A percentile compares a stretch with the other conserved stretches of the same genome.
Evolutionary conservation across 2,113 vertebrate genomes (phyloP).

Genomic region (Chroicocephalus ridibundus): DNA sequence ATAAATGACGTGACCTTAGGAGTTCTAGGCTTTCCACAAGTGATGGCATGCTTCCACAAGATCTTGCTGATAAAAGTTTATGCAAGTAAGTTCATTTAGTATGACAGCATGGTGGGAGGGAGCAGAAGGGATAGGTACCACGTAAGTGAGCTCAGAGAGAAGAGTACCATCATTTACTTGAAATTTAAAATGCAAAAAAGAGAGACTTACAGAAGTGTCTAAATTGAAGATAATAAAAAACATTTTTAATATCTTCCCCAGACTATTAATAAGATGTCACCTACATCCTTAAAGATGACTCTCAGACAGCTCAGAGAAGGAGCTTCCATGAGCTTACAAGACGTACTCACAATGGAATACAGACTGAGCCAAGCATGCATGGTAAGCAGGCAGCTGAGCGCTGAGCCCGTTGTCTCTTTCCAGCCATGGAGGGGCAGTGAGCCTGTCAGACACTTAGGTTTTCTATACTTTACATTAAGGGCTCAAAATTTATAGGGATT

Average conservation of each 20-base stretch:
- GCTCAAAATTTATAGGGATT: neutral
- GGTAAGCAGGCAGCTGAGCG: slow-evolving; percentile 74
- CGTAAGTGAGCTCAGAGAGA: neutral
- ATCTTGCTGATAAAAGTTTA: neutral
- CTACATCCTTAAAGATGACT: slow-evolving; percentile 90
- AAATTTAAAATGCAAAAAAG: neutral
- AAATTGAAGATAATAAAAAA: neutral
- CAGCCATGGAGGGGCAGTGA: neutral
- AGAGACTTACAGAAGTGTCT: neutral
- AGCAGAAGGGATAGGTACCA: neutral
- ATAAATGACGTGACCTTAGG: neutral
- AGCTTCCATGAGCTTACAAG: slow-evolving; percentile 81
- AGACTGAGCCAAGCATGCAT: slow-evolving; percentile 89
- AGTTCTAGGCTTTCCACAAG: neutral
- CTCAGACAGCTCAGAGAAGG: slow-evolving; percentile 85
- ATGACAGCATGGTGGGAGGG: neutral
- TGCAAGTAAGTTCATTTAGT: neutral
- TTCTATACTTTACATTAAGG: neutral
- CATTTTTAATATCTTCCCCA: slow-evolving; percentile 44
- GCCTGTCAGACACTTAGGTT: neutral
- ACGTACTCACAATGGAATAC: slow-evolving; percentile 92
- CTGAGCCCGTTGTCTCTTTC: neutral
- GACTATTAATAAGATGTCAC: slow-evolving; percentile 91
- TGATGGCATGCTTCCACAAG: neutral
- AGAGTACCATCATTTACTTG: neutral